phyloP scores from a whole-genome alignment of 2,113 vertebrate genomes.

The Thymallus thymallus region DNA sequence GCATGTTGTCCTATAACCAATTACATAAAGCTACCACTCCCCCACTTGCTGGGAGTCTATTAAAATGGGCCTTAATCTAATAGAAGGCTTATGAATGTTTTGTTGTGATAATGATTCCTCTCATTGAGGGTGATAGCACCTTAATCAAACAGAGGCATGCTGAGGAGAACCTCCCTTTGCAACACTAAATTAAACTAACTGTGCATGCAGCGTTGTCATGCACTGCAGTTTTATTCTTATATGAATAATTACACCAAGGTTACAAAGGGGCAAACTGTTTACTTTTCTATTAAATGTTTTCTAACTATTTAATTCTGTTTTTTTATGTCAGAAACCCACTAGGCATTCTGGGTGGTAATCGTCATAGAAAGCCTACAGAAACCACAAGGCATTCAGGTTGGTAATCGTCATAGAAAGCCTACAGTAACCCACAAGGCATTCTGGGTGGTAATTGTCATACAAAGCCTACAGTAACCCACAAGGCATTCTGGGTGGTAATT shows the following conservation, averaged over 20 bases:
- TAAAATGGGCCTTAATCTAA: conserved; percentile 63
- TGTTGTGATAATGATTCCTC: conserved; percentile 67
- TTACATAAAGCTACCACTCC: conserved; percentile 60
- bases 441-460: conserved; percentile 9
- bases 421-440: not conserved
- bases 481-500: conserved; percentile 8
- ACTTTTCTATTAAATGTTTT: conserved; percentile 44
- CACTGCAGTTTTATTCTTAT: conserved; percentile 27
- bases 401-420: not conserved
- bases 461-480: too few relatives aligned
- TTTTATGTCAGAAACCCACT: conserved; percentile 22
- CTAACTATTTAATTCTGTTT: conserved; percentile 35
- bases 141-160: conserved; percentile 58
- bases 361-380: conserved; percentile 2
- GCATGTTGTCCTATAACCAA: conserved; percentile 58
- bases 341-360: conserved; percentile 19
- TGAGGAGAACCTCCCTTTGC: conserved; percentile 41
- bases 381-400: conserved; percentile 21
- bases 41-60: conserved; percentile 58
- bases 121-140: conserved; percentile 65
- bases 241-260: conserved; percentile 45
- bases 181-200: conserved; percentile 56
- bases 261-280: conserved; percentile 15
- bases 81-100: conserved; percentile 62
- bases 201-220: conserved; percentile 28